Evolutionary conservation across 2,113 vertebrate species (phyloP).

Genomic region (Sisor rabdophorus): DNA sequence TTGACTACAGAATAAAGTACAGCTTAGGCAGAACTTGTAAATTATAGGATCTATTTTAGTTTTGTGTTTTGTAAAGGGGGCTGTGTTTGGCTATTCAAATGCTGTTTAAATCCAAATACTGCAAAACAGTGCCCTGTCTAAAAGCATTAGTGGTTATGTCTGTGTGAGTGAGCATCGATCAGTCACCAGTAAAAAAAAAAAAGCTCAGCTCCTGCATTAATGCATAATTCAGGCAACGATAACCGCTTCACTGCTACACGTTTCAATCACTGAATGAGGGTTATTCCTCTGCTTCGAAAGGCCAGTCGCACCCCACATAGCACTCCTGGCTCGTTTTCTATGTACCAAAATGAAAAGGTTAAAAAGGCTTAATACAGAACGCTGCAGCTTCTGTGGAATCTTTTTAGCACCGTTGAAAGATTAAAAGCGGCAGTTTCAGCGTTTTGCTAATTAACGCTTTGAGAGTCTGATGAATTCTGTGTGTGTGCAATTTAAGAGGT

Average conservation of each 20-base stretch:
- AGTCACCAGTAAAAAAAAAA: constrained; percentile 13
- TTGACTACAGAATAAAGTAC: constrained; percentile 24
- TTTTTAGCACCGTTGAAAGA: constrained; percentile 29
- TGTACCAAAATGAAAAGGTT: constrained; percentile 35
- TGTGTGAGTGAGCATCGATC: constrained; percentile 12
- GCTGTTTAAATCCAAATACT: constrained; percentile 30
- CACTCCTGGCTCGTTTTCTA: background rate
- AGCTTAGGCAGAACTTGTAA: background rate
- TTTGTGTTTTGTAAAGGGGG: constrained; percentile 10
- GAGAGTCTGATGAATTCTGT: constrained; percentile 10
- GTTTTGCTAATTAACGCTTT: constrained; percentile 12
- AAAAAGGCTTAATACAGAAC: constrained; percentile 25
- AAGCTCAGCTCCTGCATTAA: constrained; percentile 18
- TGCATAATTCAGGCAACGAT: constrained; percentile 42
- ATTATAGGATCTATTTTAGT: constrained; percentile 7
- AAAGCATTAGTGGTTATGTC: constrained; percentile 24
- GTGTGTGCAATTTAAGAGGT: constrained; percentile 17
- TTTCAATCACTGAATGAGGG: constrained; percentile 34
- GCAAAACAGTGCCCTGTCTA: constrained; percentile 13
- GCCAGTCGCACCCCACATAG: constrained; percentile 4
- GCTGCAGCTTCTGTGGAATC: background rate
- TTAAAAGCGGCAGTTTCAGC: constrained; percentile 30
- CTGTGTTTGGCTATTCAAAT: constrained; percentile 23
- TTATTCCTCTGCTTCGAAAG: constrained; percentile 27
- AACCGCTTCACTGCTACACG: constrained; percentile 31